phyloP scores from a whole-genome alignment of 2,888 invertebrate genomes.

The Flexamia atlantica region DNA sequence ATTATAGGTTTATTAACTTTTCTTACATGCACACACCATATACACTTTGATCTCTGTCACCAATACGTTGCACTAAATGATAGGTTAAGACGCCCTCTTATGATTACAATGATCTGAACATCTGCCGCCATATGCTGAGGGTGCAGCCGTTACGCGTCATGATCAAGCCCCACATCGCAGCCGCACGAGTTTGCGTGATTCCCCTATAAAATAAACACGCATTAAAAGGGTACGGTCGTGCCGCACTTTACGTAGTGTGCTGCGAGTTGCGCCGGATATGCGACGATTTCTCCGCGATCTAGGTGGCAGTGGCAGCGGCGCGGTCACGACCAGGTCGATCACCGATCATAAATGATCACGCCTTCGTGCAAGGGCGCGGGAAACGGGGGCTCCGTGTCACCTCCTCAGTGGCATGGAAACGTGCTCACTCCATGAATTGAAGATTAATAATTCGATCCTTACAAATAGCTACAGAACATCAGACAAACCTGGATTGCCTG shows the following conservation, averaged over 20 bases:
- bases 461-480: too few relatives aligned
- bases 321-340: slow-evolving; percentile 25
- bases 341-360: slow-evolving; percentile 41
- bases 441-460: too few relatives aligned
- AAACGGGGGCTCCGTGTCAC: slow-evolving; percentile 18
- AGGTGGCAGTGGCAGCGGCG: slow-evolving; percentile 7
- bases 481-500: too few relatives aligned
- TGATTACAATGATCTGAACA: neutral
- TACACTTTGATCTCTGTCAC: too few relatives aligned
- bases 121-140: neutral
- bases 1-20: too few relatives aligned
- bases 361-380: neutral
- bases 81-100: too few relatives aligned
- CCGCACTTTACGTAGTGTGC: slow-evolving; percentile 13
- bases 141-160: slow-evolving; percentile 2
- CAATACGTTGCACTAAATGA: too few relatives aligned
- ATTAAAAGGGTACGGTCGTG: slow-evolving; percentile 13
- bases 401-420: too few relatives aligned
- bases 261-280: neutral
- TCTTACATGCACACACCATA: too few relatives aligned
- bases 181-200: slow-evolving; percentile 40
- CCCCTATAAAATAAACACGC: slow-evolving; percentile 34
- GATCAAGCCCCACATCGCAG: neutral
- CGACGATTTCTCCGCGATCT: slow-evolving; percentile 47
- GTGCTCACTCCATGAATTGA: too few relatives aligned